A percentile compares a stretch with the other conserved stretches of the same genome.
Conservation (phyloP, 2,888 invertebrate genomes). For the Oligia strigilis region DNA sequence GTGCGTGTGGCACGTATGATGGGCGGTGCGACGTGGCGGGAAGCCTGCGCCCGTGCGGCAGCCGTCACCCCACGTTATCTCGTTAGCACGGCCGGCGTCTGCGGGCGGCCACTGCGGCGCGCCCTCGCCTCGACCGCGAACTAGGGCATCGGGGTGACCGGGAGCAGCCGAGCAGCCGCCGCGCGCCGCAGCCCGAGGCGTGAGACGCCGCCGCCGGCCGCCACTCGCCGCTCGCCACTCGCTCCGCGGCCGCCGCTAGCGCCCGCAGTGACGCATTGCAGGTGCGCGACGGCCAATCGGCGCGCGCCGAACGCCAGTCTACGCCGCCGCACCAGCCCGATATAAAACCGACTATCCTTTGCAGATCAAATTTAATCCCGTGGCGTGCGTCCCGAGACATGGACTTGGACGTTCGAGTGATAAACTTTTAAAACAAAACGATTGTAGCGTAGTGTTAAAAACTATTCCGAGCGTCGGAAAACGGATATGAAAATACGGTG, state of each 20-base stretch:
- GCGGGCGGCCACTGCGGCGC: slow-evolving; percentile 77
- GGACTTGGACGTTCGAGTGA: slow-evolving; percentile 86
- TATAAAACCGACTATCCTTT: slow-evolving; percentile 92
- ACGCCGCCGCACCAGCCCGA: slow-evolving; percentile 94
- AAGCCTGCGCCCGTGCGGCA: slow-evolving; percentile 67
- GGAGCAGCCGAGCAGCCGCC: slow-evolving; percentile 72
- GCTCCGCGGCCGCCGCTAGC: slow-evolving; percentile 79
- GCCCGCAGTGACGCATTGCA: slow-evolving; percentile 95
- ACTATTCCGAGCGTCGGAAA: slow-evolving; percentile 76
- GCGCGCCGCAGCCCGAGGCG: slow-evolving; percentile 71
- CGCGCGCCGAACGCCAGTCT: slow-evolving; percentile 93
- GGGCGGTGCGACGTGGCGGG: slow-evolving; percentile 64
- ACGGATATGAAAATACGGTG: slow-evolving; percentile 86
- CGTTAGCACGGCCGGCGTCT: slow-evolving; percentile 75
- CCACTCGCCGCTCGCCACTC: slow-evolving; percentile 66
- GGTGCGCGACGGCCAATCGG: slow-evolving; percentile 95
- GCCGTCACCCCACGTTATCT: slow-evolving; percentile 73
- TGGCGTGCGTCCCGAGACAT: slow-evolving; percentile 89
- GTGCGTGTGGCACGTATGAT: slow-evolving; percentile 55
- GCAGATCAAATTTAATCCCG: slow-evolving; percentile 91
- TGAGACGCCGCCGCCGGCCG: slow-evolving; percentile 68
- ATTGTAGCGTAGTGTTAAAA: slow-evolving; percentile 74
- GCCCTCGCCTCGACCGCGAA: slow-evolving; percentile 77
- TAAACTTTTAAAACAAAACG: slow-evolving; percentile 79
- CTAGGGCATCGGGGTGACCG: slow-evolving; percentile 79